Evolutionary conservation across 2,113 vertebrate species (phyloP).

Genomic region (Zosterops hypoxanthus): DNA sequence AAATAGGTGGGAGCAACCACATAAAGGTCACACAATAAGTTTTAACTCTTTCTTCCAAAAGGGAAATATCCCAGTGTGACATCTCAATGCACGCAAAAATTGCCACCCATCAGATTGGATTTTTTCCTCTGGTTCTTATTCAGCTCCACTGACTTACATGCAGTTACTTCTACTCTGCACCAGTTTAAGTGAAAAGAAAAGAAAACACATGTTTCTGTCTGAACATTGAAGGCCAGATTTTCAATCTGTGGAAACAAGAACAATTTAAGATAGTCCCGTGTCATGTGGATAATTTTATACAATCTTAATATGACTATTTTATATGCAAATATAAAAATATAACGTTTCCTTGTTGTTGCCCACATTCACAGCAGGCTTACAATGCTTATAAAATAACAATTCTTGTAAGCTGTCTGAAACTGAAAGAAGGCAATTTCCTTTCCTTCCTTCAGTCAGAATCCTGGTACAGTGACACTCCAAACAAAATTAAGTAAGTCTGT

Average conservation of each 20-base stretch:
- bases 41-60: background rate
- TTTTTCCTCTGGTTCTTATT: background rate
- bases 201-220: background rate
- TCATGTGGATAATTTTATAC: background rate
- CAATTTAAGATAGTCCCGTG: background rate
- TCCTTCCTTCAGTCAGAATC: background rate
- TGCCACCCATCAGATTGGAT: background rate
- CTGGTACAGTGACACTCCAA: background rate
- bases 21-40: background rate
- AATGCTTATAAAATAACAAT: background rate
- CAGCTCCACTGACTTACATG: background rate
- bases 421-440: background rate
- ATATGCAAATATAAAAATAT: background rate
- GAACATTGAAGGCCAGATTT: background rate
- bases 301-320: background rate
- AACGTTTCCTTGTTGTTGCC: background rate
- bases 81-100: background rate
- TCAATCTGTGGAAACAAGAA: background rate
- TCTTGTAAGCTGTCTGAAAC: background rate
- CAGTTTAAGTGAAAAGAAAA: background rate
- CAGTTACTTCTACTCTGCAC: background rate
- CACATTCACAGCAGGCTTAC: background rate
- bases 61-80: background rate
- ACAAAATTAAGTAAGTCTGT: background rate
- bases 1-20: background rate